These are phyloP conservation scores for Sicus ferrugineus DNA, from an alignment of 2,888 invertebrate genomes.

Conservation along the genomic window DNA sequence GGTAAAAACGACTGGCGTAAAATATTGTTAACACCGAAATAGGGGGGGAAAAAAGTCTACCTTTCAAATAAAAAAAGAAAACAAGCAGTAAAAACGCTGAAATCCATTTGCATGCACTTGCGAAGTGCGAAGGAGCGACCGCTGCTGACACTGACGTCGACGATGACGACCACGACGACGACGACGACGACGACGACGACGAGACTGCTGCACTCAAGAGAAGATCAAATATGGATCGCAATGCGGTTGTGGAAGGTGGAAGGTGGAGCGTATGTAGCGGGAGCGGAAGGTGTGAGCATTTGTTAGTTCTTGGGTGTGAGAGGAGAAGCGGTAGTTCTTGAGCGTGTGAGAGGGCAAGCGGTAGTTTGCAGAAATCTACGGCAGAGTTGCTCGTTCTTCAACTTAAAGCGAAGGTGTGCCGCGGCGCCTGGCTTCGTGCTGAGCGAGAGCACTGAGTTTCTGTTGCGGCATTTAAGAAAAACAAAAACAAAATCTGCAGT, in stretches of 20 bases:
- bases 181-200: constrained; percentile 6
- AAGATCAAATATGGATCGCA: not conserved
- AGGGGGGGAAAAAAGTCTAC: not conserved
- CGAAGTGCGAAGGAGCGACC: constrained; percentile 22
- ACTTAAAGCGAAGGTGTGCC: constrained; percentile 4
- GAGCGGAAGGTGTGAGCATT: no score
- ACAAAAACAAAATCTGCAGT: no score
- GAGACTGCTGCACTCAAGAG: constrained; percentile 33
- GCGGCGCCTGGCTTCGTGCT: constrained; percentile 14
- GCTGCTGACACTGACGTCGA: not conserved
- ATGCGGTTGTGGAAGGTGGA: not conserved
- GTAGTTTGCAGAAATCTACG: no score
- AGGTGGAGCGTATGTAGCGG: not conserved
- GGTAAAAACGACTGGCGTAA: not conserved
- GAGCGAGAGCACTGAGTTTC: no score
- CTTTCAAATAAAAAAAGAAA: not conserved
- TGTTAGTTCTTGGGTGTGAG: no score
- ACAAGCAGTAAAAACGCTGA: not conserved
- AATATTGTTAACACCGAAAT: no score
- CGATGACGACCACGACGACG: constrained; percentile 31
- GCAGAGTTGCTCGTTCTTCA: no score
- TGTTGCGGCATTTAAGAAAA: no score
- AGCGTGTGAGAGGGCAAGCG: no score
- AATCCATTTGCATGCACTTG: constrained; percentile 29
- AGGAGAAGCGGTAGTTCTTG: no score